Conservation (phyloP, 1,140 invertebrate species). For the Drosophila orena region DNA sequence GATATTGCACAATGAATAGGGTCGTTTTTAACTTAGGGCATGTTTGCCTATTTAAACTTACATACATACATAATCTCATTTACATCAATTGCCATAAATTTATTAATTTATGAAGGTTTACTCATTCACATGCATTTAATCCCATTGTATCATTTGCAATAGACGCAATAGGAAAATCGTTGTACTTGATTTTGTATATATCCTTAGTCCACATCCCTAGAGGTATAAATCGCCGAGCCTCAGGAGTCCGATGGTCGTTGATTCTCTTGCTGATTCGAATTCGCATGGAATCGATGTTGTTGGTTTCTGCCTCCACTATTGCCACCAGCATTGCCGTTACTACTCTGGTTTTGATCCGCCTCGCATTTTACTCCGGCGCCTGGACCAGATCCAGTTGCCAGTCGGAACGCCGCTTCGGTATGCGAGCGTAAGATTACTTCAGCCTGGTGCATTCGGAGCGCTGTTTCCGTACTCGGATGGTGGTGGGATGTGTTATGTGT, state of each 20-base stretch:
- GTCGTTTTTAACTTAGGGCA: neutral
- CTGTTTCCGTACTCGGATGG: conserved; percentile 87
- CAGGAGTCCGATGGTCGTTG: conserved; percentile 36
- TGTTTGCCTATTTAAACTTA: conserved; percentile 9
- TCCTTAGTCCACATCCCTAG: neutral
- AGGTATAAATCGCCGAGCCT: conserved; percentile 1
- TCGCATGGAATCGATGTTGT: conserved; percentile 21
- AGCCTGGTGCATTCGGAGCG: conserved; percentile 90
- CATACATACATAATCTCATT: conserved; percentile 33
- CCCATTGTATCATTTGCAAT: conserved; percentile 36
- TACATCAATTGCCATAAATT: conserved; percentile 13
- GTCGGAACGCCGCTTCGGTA: conserved; percentile 91
- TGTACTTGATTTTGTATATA: conserved; percentile 46
- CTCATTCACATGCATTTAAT: conserved; percentile 34
- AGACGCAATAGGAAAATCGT: conserved; percentile 39
- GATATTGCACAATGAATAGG: conserved; percentile 34
- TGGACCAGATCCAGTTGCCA: conserved; percentile 87
- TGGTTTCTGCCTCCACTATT: conserved; percentile 35
- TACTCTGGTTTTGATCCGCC: conserved; percentile 24
- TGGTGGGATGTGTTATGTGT: conserved; percentile 60
- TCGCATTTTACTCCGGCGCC: conserved; percentile 76
- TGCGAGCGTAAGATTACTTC: conserved; percentile 93
- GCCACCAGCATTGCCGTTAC: conserved; percentile 12
- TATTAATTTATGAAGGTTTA: neutral
- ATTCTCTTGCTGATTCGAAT: conserved; percentile 22